A percentile compares a stretch with the other conserved stretches of the same genome.
Evolutionary conservation across 2,888 invertebrate genomes (phyloP).

Genomic region (Acheta domesticus): DNA sequence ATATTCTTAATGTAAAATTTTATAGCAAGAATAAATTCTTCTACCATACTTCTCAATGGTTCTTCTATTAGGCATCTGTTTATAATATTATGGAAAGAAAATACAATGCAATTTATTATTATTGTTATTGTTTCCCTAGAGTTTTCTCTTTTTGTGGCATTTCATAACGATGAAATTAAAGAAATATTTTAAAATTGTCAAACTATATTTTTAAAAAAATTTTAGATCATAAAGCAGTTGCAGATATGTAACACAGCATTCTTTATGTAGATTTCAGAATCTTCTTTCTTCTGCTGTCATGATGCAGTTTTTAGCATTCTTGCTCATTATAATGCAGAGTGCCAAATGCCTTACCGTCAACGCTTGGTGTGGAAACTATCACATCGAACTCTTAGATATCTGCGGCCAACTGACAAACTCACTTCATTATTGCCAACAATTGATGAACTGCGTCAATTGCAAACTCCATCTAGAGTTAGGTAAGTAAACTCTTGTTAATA

Average conservation of each 20-base stretch:
- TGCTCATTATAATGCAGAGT: constrained; percentile 67
- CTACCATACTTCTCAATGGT: too few relatives aligned
- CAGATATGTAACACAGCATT: constrained; percentile 35
- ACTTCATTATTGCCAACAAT: constrained; percentile 70
- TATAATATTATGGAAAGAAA: too few relatives aligned
- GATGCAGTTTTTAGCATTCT: constrained; percentile 62
- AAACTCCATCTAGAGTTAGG: constrained; percentile 31
- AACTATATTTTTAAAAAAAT: not conserved
- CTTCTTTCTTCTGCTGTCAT: constrained; percentile 60
- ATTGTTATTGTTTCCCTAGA: not conserved
- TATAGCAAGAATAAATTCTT: too few relatives aligned
- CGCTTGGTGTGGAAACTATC: constrained; percentile 74
- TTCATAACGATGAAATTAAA: not conserved
- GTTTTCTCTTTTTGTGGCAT: not conserved
- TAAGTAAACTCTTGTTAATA: constrained; percentile 25
- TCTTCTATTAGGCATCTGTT: too few relatives aligned
- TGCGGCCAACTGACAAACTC: constrained; percentile 71
- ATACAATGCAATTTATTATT: not conserved
- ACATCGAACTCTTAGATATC: constrained; percentile 66
- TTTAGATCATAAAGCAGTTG: not conserved
- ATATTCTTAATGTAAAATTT: too few relatives aligned
- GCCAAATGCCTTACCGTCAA: constrained; percentile 66
- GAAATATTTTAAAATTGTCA: not conserved
- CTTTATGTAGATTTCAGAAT: constrained; percentile 60
- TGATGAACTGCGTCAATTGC: constrained; percentile 58